Evolutionary conservation across 2,888 invertebrate species (phyloP).

Genomic region (Plebejus argus): DNA sequence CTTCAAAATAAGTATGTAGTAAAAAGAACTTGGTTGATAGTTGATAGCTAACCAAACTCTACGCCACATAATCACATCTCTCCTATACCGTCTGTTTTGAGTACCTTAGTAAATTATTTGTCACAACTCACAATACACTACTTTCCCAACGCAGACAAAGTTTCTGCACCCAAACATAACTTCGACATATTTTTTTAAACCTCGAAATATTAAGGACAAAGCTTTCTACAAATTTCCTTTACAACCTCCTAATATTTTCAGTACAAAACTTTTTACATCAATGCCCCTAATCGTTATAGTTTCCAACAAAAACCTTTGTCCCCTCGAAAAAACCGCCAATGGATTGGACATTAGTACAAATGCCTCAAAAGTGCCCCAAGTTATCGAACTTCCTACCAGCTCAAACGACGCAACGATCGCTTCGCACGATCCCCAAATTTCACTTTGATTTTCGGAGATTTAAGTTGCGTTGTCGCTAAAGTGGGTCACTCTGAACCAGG

Average conservation of each 20-base stretch:
- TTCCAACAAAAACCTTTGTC: slow-evolving; percentile 23
- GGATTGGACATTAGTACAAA: slow-evolving; percentile 32
- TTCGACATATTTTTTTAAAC: no score
- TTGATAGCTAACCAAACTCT: no score
- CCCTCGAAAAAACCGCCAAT: slow-evolving; percentile 31
- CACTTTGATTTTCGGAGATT: slow-evolving; percentile 46
- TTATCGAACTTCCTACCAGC: slow-evolving; percentile 33
- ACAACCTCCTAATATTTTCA: background rate
- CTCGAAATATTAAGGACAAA: no score
- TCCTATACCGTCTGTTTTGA: no score
- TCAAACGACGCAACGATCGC: slow-evolving; percentile 41
- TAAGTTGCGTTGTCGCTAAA: slow-evolving; percentile 12
- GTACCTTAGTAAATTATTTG: background rate
- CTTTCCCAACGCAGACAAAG: background rate
- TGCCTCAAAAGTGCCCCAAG: slow-evolving; percentile 21
- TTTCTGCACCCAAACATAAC: background rate
- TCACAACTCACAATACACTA: no score
- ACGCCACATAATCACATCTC: no score
- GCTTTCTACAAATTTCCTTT: background rate
- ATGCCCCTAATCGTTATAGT: background rate
- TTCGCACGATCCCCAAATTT: slow-evolving; percentile 40
- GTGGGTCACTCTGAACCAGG: slow-evolving; percentile 1
- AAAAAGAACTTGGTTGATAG: no score
- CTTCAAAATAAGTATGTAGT: no score
- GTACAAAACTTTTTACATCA: slow-evolving; percentile 20